Evolutionary conservation across 1,140 invertebrate genomes (phyloP).

Genomic region (Aphelinus atriplicis): DNA sequence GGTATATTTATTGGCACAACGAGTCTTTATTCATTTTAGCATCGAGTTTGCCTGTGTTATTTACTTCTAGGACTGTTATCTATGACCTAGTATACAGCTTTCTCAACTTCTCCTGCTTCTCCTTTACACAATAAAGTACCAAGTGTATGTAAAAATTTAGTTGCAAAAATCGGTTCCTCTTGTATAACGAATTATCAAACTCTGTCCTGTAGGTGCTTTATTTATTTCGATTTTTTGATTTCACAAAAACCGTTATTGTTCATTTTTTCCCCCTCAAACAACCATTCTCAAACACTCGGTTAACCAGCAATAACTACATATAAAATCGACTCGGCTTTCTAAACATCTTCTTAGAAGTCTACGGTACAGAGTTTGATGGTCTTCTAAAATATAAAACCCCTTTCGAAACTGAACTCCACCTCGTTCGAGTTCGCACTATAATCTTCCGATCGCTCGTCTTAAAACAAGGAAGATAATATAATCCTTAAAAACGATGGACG

Average conservation of each 20-base stretch:
- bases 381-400: constrained; percentile 30
- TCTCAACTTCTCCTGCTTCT: background rate
- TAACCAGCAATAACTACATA: background rate
- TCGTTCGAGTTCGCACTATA: background rate
- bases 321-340: constrained; percentile 5
- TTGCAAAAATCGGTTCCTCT: constrained; percentile 35
- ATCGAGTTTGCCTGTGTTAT: constrained; percentile 20
- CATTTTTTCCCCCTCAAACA: too few relatives aligned
- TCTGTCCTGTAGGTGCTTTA: constrained; percentile 17
- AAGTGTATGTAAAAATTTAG: constrained; percentile 39
- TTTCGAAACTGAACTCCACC: constrained; percentile 23
- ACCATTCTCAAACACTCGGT: too few relatives aligned
- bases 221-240: too few relatives aligned
- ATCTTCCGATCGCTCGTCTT: background rate
- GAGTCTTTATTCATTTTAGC: constrained; percentile 28
- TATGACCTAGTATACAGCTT: background rate
- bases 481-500: constrained; percentile 36
- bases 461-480: constrained; percentile 26
- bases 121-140: constrained; percentile 32
- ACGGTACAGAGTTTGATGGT: constrained; percentile 24
- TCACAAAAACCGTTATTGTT: too few relatives aligned
- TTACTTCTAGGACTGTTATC: constrained; percentile 26
- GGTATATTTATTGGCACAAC: constrained; percentile 41
- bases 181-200: constrained; percentile 22
- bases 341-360: background rate